A percentile compares a stretch with the other conserved stretches of the same genome.
Evolutionary conservation across 2,113 vertebrate genomes (phyloP).

Genomic region (Anguilla japonica): DNA sequence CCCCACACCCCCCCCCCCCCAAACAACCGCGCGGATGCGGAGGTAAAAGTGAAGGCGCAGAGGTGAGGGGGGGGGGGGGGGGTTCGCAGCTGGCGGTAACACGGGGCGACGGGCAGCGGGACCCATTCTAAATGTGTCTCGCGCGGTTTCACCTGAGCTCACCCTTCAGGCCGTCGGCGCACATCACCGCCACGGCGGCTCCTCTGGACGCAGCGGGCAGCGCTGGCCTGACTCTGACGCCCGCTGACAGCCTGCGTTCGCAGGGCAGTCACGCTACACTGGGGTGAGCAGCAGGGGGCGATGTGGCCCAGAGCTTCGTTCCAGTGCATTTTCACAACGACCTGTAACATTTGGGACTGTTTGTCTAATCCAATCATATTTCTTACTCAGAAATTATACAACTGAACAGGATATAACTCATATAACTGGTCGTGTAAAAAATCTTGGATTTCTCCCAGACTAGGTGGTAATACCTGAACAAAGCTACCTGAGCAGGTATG

Average conservation of each 20-base stretch:
- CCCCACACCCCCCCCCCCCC: too few relatives aligned
- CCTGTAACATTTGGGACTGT: too few relatives aligned
- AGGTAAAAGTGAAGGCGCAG: background rate
- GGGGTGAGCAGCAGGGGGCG: slow-evolving; percentile 34
- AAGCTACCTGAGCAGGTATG: background rate
- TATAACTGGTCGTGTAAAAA: too few relatives aligned
- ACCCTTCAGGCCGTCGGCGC: slow-evolving; percentile 17
- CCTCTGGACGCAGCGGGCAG: slow-evolving; percentile 29
- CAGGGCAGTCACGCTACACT: background rate
- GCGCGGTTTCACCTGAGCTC: slow-evolving; percentile 22
- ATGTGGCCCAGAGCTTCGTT: slow-evolving; percentile 7
- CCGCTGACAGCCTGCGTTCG: slow-evolving; percentile 29
- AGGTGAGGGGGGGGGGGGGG: background rate
- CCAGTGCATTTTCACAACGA: background rate
- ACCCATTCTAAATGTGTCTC: background rate
- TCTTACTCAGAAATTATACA: too few relatives aligned
- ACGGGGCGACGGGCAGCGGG: background rate
- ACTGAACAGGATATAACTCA: too few relatives aligned
- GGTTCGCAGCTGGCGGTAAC: background rate
- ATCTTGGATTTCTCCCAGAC: background rate
- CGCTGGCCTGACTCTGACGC: slow-evolving; percentile 34
- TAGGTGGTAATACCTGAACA: background rate
- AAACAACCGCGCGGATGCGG: too few relatives aligned
- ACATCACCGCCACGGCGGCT: slow-evolving; percentile 29
- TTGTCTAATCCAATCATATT: too few relatives aligned